Evolutionary conservation across 2,797 vertebrate species (phyloP), one percentile per base, ranked within the genome.

Genomic region (Phylloscopus collybita): DNA sequence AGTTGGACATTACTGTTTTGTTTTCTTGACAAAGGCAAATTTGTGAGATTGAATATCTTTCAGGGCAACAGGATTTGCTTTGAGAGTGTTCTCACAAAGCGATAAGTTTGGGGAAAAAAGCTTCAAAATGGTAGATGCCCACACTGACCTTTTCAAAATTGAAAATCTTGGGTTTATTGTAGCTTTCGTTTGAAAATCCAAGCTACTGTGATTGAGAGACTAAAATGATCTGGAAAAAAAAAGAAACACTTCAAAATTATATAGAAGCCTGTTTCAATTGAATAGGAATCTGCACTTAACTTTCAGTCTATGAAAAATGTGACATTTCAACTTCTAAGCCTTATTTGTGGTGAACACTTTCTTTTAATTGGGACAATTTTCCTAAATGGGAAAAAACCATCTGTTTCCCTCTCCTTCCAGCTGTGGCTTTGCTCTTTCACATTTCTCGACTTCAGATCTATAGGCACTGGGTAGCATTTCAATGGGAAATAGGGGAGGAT

Each of bases 361-460:
- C 76, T 86, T 93, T 92, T 93, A 93, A 95, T 90, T 88, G 75
- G 80, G 82, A 86, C 74, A 92, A 95, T 95, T 95, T 96, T 95
- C 75, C 59, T 90, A 92, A 96, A 82, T 90, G 85, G 69, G 64
- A 62, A 80, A 92, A 88, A 95, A 36, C 3, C 93, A 93, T 96
- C 87, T 96, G 95, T 72, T 96, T 91, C 65, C 34, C 25, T 22
- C 67, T 92, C 72, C 70, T 92, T 91, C 93, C 95, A 96, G 93
- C 95, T 97, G 94, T 19, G 14, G 65, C 70, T 92, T 92, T 88
- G 66, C 88, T 95, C 85, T 92, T 76, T 90, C 15, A 0, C 59
- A 72, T 86, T 86, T 95, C 51, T 93, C 50, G 62, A 38, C 36
- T 88, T 95, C 82, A 91, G 38, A 83, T 90, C 92, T 80, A 13